Base-by-base conservation (phyloP, 1,140 invertebrate species). In the Monochamus saltuarius region DNA sequence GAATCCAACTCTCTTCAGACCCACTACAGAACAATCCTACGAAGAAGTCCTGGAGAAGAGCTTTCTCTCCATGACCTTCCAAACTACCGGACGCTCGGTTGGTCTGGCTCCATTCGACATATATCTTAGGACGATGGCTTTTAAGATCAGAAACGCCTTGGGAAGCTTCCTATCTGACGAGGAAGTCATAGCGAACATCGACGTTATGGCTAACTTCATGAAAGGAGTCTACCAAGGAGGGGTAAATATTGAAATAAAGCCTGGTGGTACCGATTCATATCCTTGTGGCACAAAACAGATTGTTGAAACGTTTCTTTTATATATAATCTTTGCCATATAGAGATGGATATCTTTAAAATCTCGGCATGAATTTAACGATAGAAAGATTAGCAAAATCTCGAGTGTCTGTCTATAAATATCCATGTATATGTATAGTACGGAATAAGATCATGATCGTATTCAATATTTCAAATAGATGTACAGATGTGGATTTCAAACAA, bases 121-220 rank as follows among this genome's bases (percentile, higher is more conserved):
- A n/a, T 64, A 68, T 16, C 35, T 72, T 9, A 43, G 54, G 19
- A 62, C 59, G 42, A 34, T 72, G 11, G 57, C 62, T 2, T 52
- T 62, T 7, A 66, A 68, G 51, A n/a, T 71, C 13, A 61, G 62
- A 13, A 42, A 65, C 39, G 50, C 36, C 7, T 38, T 58, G 11
- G 54, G 60, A 14, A 58, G 57, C n/a, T 14, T 13, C 7, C 45
- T 54, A 16, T 45, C 38, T 36, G 63, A 69, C 10, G 59, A 57
- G 11, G 16, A 61, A 13, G 19, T 69, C 10, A 40, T 59, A 11
- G 54, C 38, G 1, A 64, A 66, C 14, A 40, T 72, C 7, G 59
- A 61, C 13, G 61, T 61, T 10, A 61, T 67, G 17, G 54, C 52
- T n/a, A 59, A 45, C 37, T 67, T 70, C 46, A 63, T 68, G 61